A percentile compares a stretch with the other conserved stretches of the same genome.
Evolutionary conservation across 2,113 vertebrate species (phyloP).

Genomic region (Barbus barbus): DNA sequence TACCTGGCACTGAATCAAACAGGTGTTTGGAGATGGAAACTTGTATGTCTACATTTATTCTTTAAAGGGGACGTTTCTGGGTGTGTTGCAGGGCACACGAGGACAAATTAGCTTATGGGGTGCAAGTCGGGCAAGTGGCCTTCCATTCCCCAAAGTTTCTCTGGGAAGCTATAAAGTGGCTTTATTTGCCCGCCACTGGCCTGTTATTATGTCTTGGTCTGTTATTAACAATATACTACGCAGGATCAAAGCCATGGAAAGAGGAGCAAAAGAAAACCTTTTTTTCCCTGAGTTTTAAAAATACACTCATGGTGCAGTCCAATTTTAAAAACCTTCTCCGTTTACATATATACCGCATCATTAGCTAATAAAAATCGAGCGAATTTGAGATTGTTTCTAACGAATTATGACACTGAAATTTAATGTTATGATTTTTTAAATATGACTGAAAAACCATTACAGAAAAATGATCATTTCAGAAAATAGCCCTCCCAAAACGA

Average conservation of each 20-base stretch:
- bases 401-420: conserved; percentile 33
- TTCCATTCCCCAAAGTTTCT: conserved; percentile 71
- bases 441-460: conserved; percentile 35
- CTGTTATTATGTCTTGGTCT: conserved; percentile 78
- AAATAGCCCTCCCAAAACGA: neutral
- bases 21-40: conserved; percentile 77
- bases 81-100: conserved; percentile 55
- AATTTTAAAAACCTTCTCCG: conserved; percentile 55
- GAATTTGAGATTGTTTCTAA: conserved; percentile 50
- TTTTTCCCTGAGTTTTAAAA: conserved; percentile 60
- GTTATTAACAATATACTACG: conserved; percentile 75
- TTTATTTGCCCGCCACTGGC: conserved; percentile 73
- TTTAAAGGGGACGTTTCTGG: conserved; percentile 55
- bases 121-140: conserved; percentile 53
- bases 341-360: conserved; percentile 52
- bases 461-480: conserved; percentile 27
- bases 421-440: conserved; percentile 29
- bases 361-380: conserved; percentile 52
- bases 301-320: conserved; percentile 55
- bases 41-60: conserved; percentile 61
- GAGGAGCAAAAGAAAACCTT: conserved; percentile 70
- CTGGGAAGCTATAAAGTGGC: conserved; percentile 71
- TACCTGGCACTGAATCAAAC: conserved; percentile 86
- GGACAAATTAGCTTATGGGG: conserved; percentile 67
- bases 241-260: conserved; percentile 74